These are phyloP conservation scores for Pampus argenteus DNA, from an alignment of 2,797 vertebrate genomes.

Conservation along the genomic window DNA sequence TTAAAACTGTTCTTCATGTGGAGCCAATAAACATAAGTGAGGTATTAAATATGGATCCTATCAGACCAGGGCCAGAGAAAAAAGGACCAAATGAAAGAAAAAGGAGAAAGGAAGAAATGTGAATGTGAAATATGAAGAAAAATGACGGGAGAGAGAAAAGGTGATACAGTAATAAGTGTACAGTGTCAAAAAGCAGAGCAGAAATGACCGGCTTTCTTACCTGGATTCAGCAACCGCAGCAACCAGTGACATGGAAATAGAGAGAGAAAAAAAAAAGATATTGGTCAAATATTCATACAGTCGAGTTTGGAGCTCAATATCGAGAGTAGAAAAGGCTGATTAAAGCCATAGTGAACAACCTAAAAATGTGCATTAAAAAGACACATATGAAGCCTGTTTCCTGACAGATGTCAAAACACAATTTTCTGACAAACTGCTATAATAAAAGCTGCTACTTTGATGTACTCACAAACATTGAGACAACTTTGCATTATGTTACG, in stretches of 20 bases:
- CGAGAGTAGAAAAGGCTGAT: not conserved
- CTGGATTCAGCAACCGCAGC: slow-evolving; percentile 46
- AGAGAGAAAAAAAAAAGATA: slow-evolving; percentile 9
- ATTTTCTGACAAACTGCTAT: not conserved
- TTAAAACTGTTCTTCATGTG: slow-evolving; percentile 75
- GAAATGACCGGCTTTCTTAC: slow-evolving; percentile 51
- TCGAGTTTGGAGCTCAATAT: not conserved
- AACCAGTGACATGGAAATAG: slow-evolving; percentile 40
- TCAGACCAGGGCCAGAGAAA: slow-evolving; percentile 46
- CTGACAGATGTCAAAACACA: slow-evolving; percentile 4
- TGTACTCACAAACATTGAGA: not conserved
- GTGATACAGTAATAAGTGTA: slow-evolving; percentile 9
- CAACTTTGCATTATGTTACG: slow-evolving; percentile 7
- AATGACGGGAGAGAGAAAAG: slow-evolving; percentile 13
- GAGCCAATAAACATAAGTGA: slow-evolving; percentile 72
- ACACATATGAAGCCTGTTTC: not conserved
- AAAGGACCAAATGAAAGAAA: slow-evolving; percentile 16
- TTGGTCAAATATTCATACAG: slow-evolving; percentile 39
- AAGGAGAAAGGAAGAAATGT: slow-evolving; percentile 20
- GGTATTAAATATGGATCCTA: slow-evolving; percentile 70
- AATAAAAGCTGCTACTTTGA: not conserved
- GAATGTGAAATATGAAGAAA: too few relatives aligned
- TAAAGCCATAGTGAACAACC: not conserved
- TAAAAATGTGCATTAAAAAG: not conserved
- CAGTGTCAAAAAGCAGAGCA: not conserved